A percentile compares a stretch with the other conserved stretches of the same genome.
Evolutionary conservation across 1,140 invertebrate genomes (phyloP).

Genomic region (Pogonomyrmex californicus): DNA sequence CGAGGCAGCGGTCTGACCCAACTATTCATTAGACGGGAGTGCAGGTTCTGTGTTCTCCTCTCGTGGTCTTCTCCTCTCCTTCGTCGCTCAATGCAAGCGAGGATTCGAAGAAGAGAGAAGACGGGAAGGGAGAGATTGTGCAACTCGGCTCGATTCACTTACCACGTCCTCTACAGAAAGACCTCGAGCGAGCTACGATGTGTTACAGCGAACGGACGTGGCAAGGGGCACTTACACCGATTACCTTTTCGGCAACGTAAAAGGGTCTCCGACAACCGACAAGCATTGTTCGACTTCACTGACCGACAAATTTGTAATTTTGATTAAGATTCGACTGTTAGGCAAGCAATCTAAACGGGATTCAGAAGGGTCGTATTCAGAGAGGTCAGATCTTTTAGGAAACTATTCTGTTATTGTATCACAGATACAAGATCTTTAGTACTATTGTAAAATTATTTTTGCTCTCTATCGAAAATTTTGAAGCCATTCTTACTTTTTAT

Average conservation of each 20-base stretch:
- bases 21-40: conserved; percentile 84
- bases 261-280: background rate
- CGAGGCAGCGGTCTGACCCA: conserved; percentile 76
- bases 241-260: conserved; percentile 32
- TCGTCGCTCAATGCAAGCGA: conserved; percentile 37
- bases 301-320: conserved; percentile 12
- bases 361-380: background rate
- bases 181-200: conserved; percentile 41
- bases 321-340: conserved; percentile 2
- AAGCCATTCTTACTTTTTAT: background rate
- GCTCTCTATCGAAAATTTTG: background rate
- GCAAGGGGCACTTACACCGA: conserved; percentile 37
- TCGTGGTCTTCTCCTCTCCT: conserved; percentile 72
- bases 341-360: background rate
- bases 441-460: background rate
- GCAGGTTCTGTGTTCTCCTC: conserved; percentile 74
- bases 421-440: background rate
- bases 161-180: conserved; percentile 64
- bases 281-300: background rate
- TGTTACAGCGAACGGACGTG: conserved; percentile 27
- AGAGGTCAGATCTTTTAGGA: background rate
- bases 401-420: background rate
- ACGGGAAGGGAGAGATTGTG: conserved; percentile 57
- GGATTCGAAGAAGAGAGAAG: background rate
- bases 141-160: conserved; percentile 72